Evolutionary conservation across 2,113 vertebrate genomes (phyloP).

Genomic region (Lasiurus cinereus): DNA sequence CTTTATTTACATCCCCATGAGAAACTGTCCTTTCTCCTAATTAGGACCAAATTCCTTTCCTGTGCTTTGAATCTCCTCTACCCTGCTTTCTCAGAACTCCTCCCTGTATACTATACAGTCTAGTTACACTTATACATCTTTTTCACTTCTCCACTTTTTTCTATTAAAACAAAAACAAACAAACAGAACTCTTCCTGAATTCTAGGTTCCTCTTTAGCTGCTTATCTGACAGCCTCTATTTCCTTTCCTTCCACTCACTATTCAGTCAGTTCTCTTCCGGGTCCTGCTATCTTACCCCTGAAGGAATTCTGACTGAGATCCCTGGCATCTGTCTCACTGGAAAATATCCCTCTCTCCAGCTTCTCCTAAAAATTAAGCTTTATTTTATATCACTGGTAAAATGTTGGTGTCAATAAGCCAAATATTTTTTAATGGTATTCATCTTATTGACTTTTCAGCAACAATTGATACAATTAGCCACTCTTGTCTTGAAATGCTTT

Average conservation of each 20-base stretch:
- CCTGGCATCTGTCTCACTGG: neutral
- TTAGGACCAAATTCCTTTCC: neutral
- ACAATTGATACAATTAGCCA: neutral
- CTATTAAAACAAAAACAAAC: neutral
- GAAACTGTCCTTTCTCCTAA: conserved; percentile 2
- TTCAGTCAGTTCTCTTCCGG: neutral
- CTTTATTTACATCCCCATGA: neutral
- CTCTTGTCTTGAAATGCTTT: neutral
- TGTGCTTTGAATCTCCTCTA: neutral
- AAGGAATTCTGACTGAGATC: conserved; percentile 5
- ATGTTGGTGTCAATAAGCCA: neutral
- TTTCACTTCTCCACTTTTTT: neutral
- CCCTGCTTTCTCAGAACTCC: neutral
- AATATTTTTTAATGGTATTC: neutral
- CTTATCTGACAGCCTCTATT: neutral
- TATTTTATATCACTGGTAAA: neutral
- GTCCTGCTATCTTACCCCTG: neutral
- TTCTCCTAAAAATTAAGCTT: neutral
- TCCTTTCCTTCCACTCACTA: neutral
- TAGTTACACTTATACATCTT: neutral
- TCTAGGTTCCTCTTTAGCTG: neutral
- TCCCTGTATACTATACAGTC: neutral
- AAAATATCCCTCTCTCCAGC: neutral
- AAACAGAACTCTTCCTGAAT: neutral
- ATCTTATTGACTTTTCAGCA: neutral